Percentiles rank a stretch among this genome's conserved stretches.
phyloP scores from a whole-genome alignment of 1,140 invertebrate species.

The Catajapyx aquilonaris region DNA sequence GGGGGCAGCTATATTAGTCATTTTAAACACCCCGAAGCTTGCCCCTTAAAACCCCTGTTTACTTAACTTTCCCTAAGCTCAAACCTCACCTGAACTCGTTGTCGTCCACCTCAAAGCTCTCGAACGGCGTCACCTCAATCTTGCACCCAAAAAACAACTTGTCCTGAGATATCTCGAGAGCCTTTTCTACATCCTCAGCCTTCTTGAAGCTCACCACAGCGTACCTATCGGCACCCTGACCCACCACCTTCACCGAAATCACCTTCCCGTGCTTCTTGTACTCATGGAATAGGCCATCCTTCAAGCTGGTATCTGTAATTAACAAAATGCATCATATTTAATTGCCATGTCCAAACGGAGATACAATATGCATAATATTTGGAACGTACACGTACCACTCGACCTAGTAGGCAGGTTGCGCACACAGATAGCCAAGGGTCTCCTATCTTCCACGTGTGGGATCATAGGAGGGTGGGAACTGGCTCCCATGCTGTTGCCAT shows the following conservation, averaged over 20 bases:
- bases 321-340: constrained; percentile 6
- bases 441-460: constrained; percentile 36
- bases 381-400: constrained; percentile 25
- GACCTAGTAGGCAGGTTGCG: constrained; percentile 73
- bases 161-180: constrained; percentile 81
- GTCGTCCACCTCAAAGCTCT: constrained; percentile 66
- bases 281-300: constrained; percentile 93
- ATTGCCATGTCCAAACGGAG: constrained; percentile 7
- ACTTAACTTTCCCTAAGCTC: background rate
- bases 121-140: constrained; percentile 74
- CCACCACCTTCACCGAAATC: constrained; percentile 76
- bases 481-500: constrained; percentile 21
- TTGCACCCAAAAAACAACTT: constrained; percentile 91
- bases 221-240: constrained; percentile 56
- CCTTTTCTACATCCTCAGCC: constrained; percentile 87
- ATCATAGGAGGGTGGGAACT: constrained; percentile 16
- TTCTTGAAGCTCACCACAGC: constrained; percentile 90
- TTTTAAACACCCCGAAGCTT: background rate
- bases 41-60: background rate
- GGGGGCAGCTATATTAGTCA: too few species aligned
- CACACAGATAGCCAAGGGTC: constrained; percentile 75
- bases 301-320: constrained; percentile 65
- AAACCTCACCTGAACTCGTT: constrained; percentile 43
- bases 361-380: constrained; percentile 1
- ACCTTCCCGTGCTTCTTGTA: constrained; percentile 98